phyloP scores from a whole-genome alignment of 2,113 vertebrate genomes.

The Brachypodius melanocephalos region DNA sequence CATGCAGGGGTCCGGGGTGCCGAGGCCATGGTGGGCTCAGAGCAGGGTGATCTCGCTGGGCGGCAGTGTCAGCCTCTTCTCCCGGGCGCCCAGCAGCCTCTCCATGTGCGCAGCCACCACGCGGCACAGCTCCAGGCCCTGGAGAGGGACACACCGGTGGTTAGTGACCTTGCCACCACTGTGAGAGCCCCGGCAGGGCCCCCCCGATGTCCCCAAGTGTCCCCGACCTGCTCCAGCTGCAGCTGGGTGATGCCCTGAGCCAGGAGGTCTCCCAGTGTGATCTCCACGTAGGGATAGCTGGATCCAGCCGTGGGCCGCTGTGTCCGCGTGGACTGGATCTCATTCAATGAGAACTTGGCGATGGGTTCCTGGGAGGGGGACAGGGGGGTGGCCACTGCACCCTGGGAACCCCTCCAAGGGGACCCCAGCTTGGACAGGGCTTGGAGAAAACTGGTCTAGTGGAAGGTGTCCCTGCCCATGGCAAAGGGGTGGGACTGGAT shows the following conservation, averaged over 20 bases:
- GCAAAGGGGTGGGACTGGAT: background rate
- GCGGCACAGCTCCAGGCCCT: conserved; percentile 93
- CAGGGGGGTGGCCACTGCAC: rapidly evolving
- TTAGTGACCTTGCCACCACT: rapidly evolving
- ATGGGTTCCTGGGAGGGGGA: conserved; percentile 77
- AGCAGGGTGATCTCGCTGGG: conserved; percentile 96
- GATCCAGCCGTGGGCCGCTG: conserved; percentile 86
- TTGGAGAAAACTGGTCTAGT: background rate
- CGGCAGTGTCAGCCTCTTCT: conserved; percentile 91
- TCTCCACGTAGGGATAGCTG: conserved; percentile 93
- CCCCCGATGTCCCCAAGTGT: rapidly evolving
- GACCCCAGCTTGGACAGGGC: too few relatives aligned
- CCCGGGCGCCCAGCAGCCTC: conserved; percentile 83
- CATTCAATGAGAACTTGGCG: conserved; percentile 86
- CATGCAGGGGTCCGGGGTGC: rapidly evolving
- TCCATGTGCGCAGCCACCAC: conserved; percentile 93
- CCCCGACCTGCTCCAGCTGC: conserved; percentile 89
- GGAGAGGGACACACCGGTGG: background rate
- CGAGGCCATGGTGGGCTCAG: conserved; percentile 28
- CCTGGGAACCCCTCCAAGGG: background rate
- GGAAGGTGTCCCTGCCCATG: background rate
- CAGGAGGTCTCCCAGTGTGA: conserved; percentile 85
- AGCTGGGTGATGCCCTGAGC: conserved; percentile 88
- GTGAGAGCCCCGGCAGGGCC: rapidly evolving
- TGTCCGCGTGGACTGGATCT: conserved; percentile 91